phyloP scores from a whole-genome alignment of 2,888 invertebrate genomes.

The Temnothorax unifasciatus region DNA sequence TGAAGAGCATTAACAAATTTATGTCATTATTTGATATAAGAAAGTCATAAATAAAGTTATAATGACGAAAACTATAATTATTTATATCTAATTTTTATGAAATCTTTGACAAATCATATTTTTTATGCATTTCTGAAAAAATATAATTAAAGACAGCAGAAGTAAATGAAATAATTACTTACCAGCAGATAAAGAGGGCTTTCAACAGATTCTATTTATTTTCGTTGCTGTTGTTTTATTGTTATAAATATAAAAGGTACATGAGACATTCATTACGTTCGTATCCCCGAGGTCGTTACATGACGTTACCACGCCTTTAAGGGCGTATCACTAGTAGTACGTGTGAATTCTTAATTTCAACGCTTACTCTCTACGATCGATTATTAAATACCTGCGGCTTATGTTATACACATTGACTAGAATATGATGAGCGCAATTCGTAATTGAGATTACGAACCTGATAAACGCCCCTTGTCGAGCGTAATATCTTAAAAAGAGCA shows the following conservation, averaged over 20 bases:
- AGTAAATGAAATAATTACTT: background rate
- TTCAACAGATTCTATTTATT: conserved; percentile 60
- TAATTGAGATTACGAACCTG: conserved; percentile 41
- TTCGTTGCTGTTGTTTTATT: conserved; percentile 66
- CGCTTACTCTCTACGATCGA: conserved; percentile 51
- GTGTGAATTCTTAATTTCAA: conserved; percentile 55
- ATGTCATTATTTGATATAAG: background rate
- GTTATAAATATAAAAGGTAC: conserved; percentile 77
- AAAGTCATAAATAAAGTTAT: background rate
- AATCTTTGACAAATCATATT: background rate
- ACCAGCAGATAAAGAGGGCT: conserved; percentile 6
- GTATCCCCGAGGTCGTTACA: conserved; percentile 63
- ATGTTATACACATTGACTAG: conserved; percentile 74
- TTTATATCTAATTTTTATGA: background rate
- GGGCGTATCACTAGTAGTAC: conserved; percentile 50
- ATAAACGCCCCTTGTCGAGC: conserved; percentile 39
- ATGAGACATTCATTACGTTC: conserved; percentile 67
- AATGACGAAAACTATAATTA: background rate
- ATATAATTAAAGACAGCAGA: background rate
- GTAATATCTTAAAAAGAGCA: conserved; percentile 42
- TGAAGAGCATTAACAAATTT: background rate
- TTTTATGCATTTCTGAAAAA: background rate
- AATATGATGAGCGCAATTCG: conserved; percentile 70
- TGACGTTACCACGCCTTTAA: conserved; percentile 41
- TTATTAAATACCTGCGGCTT: conserved; percentile 57